Conservation (phyloP, 2,113 vertebrate genomes). For the Pedetes capensis region DNA sequence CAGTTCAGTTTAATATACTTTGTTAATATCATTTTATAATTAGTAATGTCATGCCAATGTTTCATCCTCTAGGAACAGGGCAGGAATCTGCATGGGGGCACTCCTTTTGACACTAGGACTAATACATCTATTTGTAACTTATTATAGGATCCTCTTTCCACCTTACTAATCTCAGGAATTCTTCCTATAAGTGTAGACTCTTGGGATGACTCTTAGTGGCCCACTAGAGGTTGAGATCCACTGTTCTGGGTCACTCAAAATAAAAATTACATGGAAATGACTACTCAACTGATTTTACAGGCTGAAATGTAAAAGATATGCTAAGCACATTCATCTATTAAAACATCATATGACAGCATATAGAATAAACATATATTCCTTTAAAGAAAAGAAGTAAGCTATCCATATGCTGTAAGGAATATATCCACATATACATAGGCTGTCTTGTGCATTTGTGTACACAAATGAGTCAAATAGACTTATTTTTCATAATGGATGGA, state of each 20-base stretch:
- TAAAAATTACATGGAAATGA: neutral
- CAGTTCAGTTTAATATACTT: neutral
- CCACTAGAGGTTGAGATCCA: neutral
- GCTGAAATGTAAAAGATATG: conserved; percentile 38
- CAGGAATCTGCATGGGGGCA: neutral
- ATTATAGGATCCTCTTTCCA: neutral
- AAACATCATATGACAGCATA: conserved; percentile 57
- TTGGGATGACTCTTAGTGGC: neutral
- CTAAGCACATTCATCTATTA: conserved; percentile 49
- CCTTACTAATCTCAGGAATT: neutral
- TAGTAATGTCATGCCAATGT: neutral
- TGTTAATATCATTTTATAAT: conserved; percentile 10
- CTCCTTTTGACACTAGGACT: neutral
- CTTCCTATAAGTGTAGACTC: neutral
- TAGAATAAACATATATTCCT: conserved; percentile 56
- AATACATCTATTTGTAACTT: neutral
- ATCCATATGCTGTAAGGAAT: neutral
- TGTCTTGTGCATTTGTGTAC: neutral
- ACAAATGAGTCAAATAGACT: conserved; percentile 47
- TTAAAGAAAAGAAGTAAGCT: conserved; percentile 52
- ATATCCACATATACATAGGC: conserved; percentile 12
- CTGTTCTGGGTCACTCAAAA: neutral
- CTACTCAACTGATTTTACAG: neutral
- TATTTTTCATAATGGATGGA: conserved; percentile 35
- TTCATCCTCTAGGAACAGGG: neutral